Evolutionary conservation across 2,797 vertebrate genomes (phyloP).

Genomic region (Mus spretus): DNA sequence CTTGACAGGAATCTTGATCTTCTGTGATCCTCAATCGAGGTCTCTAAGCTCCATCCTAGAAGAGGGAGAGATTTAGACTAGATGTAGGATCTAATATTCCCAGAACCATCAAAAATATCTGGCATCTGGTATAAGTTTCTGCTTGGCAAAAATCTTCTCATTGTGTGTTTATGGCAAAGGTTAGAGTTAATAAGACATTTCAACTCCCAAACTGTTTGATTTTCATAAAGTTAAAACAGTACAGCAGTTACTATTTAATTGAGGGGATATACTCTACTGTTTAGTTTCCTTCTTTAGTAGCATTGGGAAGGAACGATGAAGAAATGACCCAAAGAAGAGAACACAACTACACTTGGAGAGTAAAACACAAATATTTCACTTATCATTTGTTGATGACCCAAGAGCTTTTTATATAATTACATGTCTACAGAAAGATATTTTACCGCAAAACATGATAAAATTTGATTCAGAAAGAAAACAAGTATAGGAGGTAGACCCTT

Average conservation of each 20-base stretch:
- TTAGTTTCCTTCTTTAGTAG: not conserved
- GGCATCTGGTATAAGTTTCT: conserved; percentile 52
- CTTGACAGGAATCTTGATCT: not conserved
- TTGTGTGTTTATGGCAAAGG: conserved; percentile 68
- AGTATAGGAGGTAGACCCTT: not conserved
- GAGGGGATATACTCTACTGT: not conserved
- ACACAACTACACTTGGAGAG: not conserved
- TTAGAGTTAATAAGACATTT: conserved; percentile 51
- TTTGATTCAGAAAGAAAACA: conserved; percentile 27
- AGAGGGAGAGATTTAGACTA: not conserved
- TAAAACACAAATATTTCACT: not conserved
- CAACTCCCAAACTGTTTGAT: conserved; percentile 44
- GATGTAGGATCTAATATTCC: not conserved
- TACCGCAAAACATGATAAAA: not conserved
- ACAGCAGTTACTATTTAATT: not conserved
- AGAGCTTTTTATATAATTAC: conserved; percentile 10
- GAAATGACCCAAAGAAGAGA: not conserved
- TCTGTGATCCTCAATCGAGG: not conserved
- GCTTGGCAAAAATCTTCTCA: conserved; percentile 59
- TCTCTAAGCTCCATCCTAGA: not conserved
- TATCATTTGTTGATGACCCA: not conserved
- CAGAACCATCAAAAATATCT: not conserved
- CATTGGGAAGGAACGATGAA: not conserved
- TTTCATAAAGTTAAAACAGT: not conserved
- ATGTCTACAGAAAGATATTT: not conserved